These are phyloP conservation scores for Halcyon senegalensis DNA, from an alignment of 2,113 vertebrate genomes.

Conservation along the genomic window DNA sequence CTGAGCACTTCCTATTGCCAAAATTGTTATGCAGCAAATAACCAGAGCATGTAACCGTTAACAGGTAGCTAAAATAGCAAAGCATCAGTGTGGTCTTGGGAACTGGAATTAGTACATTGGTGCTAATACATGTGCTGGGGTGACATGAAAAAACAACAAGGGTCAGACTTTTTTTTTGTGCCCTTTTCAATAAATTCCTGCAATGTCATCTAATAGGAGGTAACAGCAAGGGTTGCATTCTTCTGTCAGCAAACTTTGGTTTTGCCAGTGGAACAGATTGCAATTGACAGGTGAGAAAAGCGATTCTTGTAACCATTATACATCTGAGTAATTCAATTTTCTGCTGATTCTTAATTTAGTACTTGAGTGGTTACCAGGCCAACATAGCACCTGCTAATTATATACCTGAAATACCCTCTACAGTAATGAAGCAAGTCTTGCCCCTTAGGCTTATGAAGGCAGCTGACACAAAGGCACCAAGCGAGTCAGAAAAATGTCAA, in stretches of 20 bases:
- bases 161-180: neutral
- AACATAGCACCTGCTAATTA: slow-evolving; percentile 34
- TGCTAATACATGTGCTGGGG: neutral
- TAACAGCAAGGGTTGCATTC: neutral
- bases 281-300: slow-evolving; percentile 56
- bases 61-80: neutral
- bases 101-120: neutral
- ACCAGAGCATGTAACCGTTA: neutral
- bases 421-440: neutral
- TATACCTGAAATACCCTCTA: neutral
- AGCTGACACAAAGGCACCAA: neutral
- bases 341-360: slow-evolving; percentile 44
- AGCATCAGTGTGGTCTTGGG: neutral
- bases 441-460: neutral
- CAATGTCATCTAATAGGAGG: neutral
- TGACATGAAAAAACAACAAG: neutral
- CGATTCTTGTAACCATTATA: neutral
- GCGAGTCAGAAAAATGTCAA: neutral
- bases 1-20: neutral
- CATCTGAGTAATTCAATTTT: slow-evolving; percentile 48
- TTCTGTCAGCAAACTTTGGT: neutral
- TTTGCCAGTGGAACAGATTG: slow-evolving; percentile 47
- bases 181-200: neutral
- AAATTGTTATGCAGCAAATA: neutral
- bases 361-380: slow-evolving; percentile 1